Percentiles rank a stretch among this genome's conserved stretches.
Evolutionary conservation across 1,140 invertebrate species (phyloP).

Genomic region (Nomia melanderi): DNA sequence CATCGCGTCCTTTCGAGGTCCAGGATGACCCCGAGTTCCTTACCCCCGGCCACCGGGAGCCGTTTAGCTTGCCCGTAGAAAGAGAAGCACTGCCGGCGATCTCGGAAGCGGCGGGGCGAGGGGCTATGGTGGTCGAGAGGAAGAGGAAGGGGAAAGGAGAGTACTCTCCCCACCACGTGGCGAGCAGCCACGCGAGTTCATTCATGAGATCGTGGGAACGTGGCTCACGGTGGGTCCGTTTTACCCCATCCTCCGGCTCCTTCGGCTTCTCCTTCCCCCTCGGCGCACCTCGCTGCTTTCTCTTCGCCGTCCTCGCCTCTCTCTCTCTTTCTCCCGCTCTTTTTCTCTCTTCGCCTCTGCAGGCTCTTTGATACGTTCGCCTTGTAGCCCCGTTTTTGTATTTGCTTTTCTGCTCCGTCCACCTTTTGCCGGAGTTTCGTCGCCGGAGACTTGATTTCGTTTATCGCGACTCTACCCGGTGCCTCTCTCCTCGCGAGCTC

Average conservation of each 20-base stretch:
- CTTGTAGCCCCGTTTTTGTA: slow-evolving; percentile 27
- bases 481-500: slow-evolving; percentile 7
- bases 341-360: not conserved
- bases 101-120: not conserved
- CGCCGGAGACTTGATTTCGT: slow-evolving; percentile 40
- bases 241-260: slow-evolving; percentile 60
- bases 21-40: slow-evolving; percentile 55
- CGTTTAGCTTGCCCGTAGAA: slow-evolving; percentile 48
- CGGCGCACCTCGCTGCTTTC: slow-evolving; percentile 34
- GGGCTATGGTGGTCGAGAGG: too few species aligned
- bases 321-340: slow-evolving; percentile 24
- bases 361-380: slow-evolving; percentile 50
- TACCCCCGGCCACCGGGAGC: slow-evolving; percentile 45
- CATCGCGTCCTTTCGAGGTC: slow-evolving; percentile 30
- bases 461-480: slow-evolving; percentile 29
- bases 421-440: slow-evolving; percentile 42
- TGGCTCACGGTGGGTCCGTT: slow-evolving; percentile 71
- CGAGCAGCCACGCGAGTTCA: slow-evolving; percentile 80
- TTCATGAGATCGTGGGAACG: slow-evolving; percentile 82
- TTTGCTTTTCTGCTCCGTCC: slow-evolving; percentile 36
- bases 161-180: slow-evolving; percentile 66
- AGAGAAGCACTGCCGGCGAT: slow-evolving; percentile 31
- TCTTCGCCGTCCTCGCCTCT: slow-evolving; percentile 23
- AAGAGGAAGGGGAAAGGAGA: slow-evolving; percentile 54
- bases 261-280: slow-evolving; percentile 50